Evolutionary conservation across 2,113 vertebrate species (phyloP).

Genomic region (Gavia stellata): DNA sequence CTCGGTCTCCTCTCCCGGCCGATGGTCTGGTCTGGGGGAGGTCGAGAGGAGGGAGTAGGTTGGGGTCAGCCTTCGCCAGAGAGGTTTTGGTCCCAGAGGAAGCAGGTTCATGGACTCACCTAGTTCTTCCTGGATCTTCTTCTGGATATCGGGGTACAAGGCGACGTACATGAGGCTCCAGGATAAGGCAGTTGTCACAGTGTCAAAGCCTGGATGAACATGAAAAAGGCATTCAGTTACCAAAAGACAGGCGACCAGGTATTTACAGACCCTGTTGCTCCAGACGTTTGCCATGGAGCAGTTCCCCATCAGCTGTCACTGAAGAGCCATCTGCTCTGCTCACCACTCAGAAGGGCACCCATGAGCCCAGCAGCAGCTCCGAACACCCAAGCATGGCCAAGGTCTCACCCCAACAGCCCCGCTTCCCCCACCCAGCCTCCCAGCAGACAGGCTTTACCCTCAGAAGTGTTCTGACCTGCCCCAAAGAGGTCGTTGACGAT

Average conservation of each 20-base stretch:
- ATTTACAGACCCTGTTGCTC: background rate
- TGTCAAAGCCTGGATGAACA: slow-evolving; percentile 86
- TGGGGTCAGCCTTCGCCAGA: background rate
- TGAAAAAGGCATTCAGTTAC: background rate
- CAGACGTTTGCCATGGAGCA: background rate
- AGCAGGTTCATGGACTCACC: slow-evolving; percentile 63
- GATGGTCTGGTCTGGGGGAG: slow-evolving; percentile 74
- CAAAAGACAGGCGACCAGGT: background rate
- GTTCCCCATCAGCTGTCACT: background rate
- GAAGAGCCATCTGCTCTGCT: background rate
- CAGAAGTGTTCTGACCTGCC: slow-evolving; percentile 77
- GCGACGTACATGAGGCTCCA: slow-evolving; percentile 88
- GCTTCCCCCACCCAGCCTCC: background rate
- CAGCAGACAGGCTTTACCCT: background rate
- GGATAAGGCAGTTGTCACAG: slow-evolving; percentile 82
- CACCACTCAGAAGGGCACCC: rapidly evolving
- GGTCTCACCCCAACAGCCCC: rapidly evolving
- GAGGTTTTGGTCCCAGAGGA: rapidly evolving
- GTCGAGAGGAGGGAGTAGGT: background rate
- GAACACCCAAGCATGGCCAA: background rate
- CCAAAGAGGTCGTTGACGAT: slow-evolving; percentile 90
- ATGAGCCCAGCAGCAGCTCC: background rate
- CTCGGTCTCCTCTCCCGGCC: slow-evolving; percentile 73
- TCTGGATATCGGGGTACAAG: slow-evolving; percentile 70
- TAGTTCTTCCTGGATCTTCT: slow-evolving; percentile 82